Percentiles rank a stretch among this genome's conserved stretches.
Conservation (phyloP, 2,797 vertebrate genomes). For the Lepilemur septentrionalis region DNA sequence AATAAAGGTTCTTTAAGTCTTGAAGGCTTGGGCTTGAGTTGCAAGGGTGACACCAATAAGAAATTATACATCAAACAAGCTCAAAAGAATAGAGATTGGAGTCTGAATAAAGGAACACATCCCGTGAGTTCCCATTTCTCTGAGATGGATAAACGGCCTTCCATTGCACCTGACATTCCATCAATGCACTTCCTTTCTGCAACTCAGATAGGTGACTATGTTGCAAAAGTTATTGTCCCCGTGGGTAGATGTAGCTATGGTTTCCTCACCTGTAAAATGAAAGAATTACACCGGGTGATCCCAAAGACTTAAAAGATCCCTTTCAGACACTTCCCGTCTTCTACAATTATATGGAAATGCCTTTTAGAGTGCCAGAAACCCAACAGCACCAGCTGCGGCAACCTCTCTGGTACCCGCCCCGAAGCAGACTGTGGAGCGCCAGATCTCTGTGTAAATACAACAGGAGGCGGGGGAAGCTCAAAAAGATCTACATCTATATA, state of each 20-base stretch:
- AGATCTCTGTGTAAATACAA: neutral
- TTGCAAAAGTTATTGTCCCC: neutral
- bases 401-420: neutral
- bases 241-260: no score
- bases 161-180: neutral
- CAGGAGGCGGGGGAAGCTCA: neutral
- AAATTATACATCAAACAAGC: neutral
- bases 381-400: neutral
- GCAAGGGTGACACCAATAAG: neutral
- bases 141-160: neutral
- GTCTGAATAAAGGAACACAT: neutral
- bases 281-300: neutral
- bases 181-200: neutral
- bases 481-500: neutral
- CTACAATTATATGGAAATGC: neutral
- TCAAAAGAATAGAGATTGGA: neutral
- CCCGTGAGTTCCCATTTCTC: neutral
- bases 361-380: neutral
- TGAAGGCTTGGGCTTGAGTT: neutral
- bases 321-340: neutral
- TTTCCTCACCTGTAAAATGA: neutral
- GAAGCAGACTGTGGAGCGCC: neutral
- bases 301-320: neutral
- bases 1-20: neutral
- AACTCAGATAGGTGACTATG: neutral